Base-by-base conservation (phyloP, 2,888 invertebrate genomes). In the Vanessa cardui region DNA sequence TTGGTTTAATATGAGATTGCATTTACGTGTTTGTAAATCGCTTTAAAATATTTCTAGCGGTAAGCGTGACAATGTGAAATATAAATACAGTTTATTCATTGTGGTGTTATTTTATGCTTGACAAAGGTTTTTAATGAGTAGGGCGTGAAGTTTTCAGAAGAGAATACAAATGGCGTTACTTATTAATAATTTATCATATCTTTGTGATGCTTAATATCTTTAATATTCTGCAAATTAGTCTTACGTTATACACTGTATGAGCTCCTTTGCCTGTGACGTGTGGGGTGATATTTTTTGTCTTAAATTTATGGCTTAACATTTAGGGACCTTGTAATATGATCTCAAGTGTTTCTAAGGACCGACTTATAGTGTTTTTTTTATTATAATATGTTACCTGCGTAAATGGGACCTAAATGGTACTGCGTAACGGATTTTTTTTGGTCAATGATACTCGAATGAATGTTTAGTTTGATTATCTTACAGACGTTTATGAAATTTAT, bases 81-180 rank as follows among this genome's bases (percentile, higher is more conserved):
- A 4, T 18, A 16, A 21, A 63, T 20, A 58, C 56, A 33, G 15
- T 8, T 47, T 26, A 18, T 33, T 20, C 46, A 60, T 47, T 54
- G n/a, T 45, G 18, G 33, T 47, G 52, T 46, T 52, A 54, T 20
- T 61, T 54, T 64, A 64, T 45, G 45, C 16, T 44, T 21, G 65
- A 66, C 61, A 66, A 61, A 61, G 54, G 54, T 46, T 50, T 26
- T 26, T 64, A 66, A 66, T 61, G 66, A 54, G 60, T 21, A 46
- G 59, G 54, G 60, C 46, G 61, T 44, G 54, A 61, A 60, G 54
- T 61, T 61, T 66, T 56, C 20, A 61, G 54, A 18, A n/a, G 44
- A 58, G 64, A 45, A 64, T 64, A 64, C 5, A 26, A 26, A 64
- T 64, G 52, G 52, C 45, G 50, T 64, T 47, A 45, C 39, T 45